These are phyloP conservation scores for Adelognathus sp. DNA, from an alignment of 2,888 invertebrate species.

Conservation along the genomic window DNA sequence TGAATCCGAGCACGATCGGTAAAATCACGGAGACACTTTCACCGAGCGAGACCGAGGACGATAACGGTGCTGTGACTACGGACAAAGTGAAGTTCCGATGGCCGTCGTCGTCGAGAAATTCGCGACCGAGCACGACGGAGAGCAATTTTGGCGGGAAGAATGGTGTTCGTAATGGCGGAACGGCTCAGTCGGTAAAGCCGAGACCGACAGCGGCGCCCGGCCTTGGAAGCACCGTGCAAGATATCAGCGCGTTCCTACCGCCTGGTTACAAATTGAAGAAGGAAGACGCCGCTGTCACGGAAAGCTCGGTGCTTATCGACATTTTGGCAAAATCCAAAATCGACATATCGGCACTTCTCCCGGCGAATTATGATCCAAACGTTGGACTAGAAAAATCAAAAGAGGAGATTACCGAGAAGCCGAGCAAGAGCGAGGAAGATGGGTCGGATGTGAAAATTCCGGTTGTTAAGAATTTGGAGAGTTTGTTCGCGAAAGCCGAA, in stretches of 20 bases:
- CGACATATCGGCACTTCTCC: conserved; percentile 85
- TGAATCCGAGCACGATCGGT: conserved; percentile 62
- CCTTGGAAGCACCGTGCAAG: conserved; percentile 69
- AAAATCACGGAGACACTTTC: conserved; percentile 2
- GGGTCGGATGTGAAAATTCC: conserved; percentile 5
- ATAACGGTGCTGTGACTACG: conserved; percentile 13
- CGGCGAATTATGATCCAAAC: conserved; percentile 84
- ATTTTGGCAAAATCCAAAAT: conserved; percentile 76
- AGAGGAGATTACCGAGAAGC: conserved; percentile 9
- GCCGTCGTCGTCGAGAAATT: conserved; percentile 58
- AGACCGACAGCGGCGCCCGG: neutral
- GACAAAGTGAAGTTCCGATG: conserved; percentile 57
- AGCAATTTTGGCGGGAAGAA: conserved; percentile 47
- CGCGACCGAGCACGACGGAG: conserved; percentile 51
- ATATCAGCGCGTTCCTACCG: conserved; percentile 86
- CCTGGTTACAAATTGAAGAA: conserved; percentile 84
- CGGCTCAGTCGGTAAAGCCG: conserved; percentile 20
- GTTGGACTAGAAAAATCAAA: conserved; percentile 32
- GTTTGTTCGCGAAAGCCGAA: conserved; percentile 72
- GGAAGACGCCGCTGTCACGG: conserved; percentile 78
- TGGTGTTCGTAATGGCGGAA: conserved; percentile 2
- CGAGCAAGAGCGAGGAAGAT: neutral
- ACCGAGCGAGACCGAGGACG: conserved; percentile 22
- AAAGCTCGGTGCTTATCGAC: conserved; percentile 76
- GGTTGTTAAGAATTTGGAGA: conserved; percentile 48